Conservation (phyloP, 2,797 vertebrate genomes). For the Simalia tracyae region DNA sequence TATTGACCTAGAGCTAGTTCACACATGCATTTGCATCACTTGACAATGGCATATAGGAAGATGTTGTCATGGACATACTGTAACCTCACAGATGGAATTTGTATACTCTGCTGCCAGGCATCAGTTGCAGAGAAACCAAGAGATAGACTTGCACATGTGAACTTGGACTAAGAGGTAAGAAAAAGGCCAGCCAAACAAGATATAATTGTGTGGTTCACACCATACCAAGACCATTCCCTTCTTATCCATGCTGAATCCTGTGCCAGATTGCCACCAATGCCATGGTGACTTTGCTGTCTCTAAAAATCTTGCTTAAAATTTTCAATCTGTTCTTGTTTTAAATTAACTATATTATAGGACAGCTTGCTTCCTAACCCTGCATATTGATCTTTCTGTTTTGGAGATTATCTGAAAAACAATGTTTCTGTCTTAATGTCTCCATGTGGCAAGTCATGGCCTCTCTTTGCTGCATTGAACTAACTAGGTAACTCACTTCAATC, state of each 20-base stretch:
- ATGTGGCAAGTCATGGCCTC: neutral
- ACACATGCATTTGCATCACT: neutral
- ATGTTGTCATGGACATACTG: neutral
- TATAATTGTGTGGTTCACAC: neutral
- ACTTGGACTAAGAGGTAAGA: neutral
- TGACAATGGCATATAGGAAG: neutral
- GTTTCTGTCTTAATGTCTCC: neutral
- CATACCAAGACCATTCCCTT: neutral
- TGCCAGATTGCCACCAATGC: neutral
- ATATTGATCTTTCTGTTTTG: neutral
- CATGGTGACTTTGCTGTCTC: neutral
- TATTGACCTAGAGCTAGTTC: neutral
- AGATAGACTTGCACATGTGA: neutral
- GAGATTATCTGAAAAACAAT: neutral
- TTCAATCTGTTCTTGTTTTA: neutral
- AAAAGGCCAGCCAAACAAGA: neutral
- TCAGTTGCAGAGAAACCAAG: neutral
- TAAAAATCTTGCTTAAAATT: neutral
- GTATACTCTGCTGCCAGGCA: neutral
- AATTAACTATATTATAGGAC: neutral
- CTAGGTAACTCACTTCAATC: neutral
- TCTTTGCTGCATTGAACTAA: neutral
- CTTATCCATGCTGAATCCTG: neutral
- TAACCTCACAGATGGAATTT: neutral
- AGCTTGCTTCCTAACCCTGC: neutral